Conservation (phyloP, 2,797 vertebrate genomes). For the Chloroceryle amazona region DNA sequence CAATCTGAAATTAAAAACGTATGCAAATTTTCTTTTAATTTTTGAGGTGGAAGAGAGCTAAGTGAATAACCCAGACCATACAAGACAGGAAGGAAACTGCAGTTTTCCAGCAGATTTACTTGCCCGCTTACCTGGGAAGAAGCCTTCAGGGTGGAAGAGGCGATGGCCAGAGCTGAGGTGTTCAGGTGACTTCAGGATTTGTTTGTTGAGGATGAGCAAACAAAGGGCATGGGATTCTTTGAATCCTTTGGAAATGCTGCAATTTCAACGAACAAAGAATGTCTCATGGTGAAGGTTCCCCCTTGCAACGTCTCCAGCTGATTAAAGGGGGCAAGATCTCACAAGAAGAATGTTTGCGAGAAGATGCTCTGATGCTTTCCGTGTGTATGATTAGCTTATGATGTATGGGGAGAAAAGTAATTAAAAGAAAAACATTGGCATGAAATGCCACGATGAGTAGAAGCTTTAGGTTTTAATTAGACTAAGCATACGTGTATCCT, state of each 20-base stretch:
- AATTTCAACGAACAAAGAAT: not conserved
- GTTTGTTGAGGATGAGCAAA: not conserved
- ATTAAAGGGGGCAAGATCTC: not conserved
- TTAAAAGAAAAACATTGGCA: not conserved
- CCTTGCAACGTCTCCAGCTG: not conserved
- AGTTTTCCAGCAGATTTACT: not conserved
- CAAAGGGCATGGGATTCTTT: not conserved
- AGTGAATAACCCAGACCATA: not conserved
- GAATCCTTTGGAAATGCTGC: not conserved
- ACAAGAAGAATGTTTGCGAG: not conserved
- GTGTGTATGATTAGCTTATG: not conserved
- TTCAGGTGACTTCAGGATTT: not conserved
- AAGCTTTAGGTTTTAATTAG: constrained; percentile 7
- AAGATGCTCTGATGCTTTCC: not conserved
- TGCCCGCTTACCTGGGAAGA: not conserved
- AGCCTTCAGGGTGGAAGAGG: not conserved
- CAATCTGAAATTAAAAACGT: accelerated
- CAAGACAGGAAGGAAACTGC: not conserved
- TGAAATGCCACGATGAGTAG: not conserved
- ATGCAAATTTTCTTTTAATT: not conserved
- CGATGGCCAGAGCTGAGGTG: not conserved
- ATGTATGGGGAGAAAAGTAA: not conserved
- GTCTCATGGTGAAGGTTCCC: not conserved
- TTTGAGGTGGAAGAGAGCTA: not conserved
- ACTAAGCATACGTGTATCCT: not conserved